Conservation (phyloP, 2,888 invertebrate genomes). For the Osmoderma eremita region DNA sequence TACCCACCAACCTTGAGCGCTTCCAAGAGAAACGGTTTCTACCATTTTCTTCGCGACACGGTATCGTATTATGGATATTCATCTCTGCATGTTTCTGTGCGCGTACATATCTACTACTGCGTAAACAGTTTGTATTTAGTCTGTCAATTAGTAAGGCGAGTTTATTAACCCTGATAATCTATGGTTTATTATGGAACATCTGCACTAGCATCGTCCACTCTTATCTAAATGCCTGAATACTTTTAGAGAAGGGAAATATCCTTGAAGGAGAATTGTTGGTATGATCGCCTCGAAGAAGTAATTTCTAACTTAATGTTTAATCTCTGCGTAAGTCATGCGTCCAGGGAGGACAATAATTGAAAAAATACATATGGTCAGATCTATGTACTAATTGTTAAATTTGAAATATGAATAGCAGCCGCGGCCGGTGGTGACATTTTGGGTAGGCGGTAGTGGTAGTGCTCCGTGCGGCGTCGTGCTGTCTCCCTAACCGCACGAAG, state of each 20-base stretch:
- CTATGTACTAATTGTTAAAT: no score
- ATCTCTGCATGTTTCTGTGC: background rate
- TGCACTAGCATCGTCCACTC: conserved; percentile 5
- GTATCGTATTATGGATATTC: conserved; percentile 15
- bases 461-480: no score
- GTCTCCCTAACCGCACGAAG: no score
- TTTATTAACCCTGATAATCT: conserved; percentile 30
- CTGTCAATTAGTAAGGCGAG: conserved; percentile 31
- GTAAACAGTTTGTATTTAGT: conserved; percentile 36
- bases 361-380: no score
- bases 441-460: no score
- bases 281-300: no score
- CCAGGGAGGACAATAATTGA: no score
- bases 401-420: no score
- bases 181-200: conserved; percentile 21
- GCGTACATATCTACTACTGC: conserved; percentile 7
- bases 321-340: no score
- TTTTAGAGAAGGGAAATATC: background rate
- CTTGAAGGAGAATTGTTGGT: no score
- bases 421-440: no score
- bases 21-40: conserved; percentile 21
- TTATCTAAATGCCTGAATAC: conserved; percentile 10
- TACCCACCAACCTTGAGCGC: conserved; percentile 22
- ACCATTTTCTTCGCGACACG: conserved; percentile 17
- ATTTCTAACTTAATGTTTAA: no score